Percentiles rank a stretch among this genome's conserved stretches.
Evolutionary conservation across 2,113 vertebrate genomes (phyloP).

Genomic region (Pluvianellus socialis): DNA sequence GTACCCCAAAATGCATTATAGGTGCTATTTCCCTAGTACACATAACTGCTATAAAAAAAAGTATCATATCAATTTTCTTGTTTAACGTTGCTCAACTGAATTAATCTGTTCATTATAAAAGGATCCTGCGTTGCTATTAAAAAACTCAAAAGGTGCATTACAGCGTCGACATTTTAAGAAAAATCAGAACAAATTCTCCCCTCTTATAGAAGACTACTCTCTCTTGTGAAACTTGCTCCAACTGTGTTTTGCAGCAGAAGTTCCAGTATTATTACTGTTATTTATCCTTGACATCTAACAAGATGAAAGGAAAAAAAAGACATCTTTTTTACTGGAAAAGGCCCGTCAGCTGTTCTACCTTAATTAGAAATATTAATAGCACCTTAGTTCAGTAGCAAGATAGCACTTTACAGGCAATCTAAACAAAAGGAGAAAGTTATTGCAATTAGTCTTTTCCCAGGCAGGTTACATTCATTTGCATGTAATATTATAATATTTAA

Average conservation of each 20-base stretch:
- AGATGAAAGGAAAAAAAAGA: not conserved
- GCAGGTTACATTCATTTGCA: not conserved
- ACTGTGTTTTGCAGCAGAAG: not conserved
- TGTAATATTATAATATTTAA: not conserved
- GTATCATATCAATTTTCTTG: not conserved
- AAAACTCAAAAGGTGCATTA: not conserved
- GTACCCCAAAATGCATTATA: not conserved
- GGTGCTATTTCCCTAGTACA: not conserved
- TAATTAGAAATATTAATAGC: not conserved
- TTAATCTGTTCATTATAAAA: not conserved
- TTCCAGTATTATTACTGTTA: not conserved
- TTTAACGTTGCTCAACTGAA: not conserved
- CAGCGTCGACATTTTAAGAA: not conserved
- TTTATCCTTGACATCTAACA: not conserved
- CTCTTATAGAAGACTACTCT: fast-evolving
- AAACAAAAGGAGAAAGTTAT: not conserved
- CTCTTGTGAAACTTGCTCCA: not conserved
- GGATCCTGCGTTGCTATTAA: not conserved
- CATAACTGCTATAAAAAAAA: not conserved
- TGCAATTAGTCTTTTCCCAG: not conserved
- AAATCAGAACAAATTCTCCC: not conserved
- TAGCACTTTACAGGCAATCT: not conserved
- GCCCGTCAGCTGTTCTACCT: not conserved
- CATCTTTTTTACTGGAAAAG: not conserved
- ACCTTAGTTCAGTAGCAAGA: not conserved